Percentiles rank a stretch among this genome's conserved stretches.
Evolutionary conservation across 2,797 vertebrate species (phyloP).

Genomic region (Gila robusta): DNA sequence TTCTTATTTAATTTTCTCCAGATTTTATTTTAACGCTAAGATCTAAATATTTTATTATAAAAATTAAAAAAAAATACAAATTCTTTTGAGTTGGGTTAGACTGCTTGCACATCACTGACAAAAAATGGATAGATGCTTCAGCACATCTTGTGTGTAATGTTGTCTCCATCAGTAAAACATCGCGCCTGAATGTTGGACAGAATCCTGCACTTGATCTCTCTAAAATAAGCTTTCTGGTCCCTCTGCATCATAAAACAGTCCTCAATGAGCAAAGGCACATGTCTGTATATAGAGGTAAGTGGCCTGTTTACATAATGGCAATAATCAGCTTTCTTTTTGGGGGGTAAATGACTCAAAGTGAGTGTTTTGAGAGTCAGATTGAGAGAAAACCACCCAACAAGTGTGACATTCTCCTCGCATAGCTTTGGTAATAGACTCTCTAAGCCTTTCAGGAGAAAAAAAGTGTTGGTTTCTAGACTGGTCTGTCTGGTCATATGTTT

Average conservation of each 20-base stretch:
- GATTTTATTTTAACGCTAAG: not conserved
- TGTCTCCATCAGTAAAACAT: not conserved
- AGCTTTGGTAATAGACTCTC: slow-evolving; percentile 9
- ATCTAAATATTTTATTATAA: no score
- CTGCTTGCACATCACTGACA: not conserved
- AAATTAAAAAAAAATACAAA: not conserved
- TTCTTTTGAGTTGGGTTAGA: not conserved
- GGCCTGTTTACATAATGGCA: not conserved
- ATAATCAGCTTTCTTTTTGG: not conserved
- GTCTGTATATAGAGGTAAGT: not conserved
- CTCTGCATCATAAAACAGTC: not conserved
- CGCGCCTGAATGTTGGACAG: not conserved
- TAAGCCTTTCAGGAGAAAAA: not conserved
- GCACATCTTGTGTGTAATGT: not conserved
- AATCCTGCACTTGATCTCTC: not conserved
- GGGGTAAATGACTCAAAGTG: not conserved
- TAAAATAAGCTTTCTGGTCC: not conserved
- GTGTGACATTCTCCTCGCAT: not conserved
- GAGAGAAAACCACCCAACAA: not conserved
- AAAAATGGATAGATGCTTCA: no score
- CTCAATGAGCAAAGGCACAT: not conserved
- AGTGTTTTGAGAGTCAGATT: not conserved
- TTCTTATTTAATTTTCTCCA: not conserved
- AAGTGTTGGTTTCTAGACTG: slow-evolving; percentile 54
- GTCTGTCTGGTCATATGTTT: slow-evolving; percentile 42